Base-by-base conservation (phyloP, 2,113 vertebrate genomes). In the Toxotes jaculatrix region DNA sequence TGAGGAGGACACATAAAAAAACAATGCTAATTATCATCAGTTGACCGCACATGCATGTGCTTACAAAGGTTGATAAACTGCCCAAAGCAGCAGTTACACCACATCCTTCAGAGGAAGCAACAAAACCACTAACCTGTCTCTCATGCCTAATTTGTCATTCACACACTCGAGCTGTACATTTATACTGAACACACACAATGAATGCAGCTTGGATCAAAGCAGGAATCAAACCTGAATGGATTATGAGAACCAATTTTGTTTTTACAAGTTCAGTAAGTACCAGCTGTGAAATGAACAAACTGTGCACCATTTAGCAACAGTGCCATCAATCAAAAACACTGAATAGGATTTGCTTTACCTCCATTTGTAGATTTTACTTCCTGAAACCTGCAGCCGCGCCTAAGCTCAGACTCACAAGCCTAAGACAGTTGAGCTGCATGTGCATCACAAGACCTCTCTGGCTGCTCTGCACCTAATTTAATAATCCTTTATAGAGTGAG, bases 281-380 rank as follows among this genome's bases (percentile, higher is more conserved):
- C 55, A 34, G 21, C 47, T 40, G 34, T 13, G 45, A 43, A 40
- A 4, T 10, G 13, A 42, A n/a, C 7, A 4, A 59, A 36, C 7
- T 3, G 0, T 59, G 23, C 59, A 19, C 21, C 23, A 10, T 38
- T 1, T 7, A 36, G 23, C 55, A 57, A 38, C 27, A 19, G 6
- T 4, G 0, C 14, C 7, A 1, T 16, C 17, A 42, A 9, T 4
- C 17, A 74, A 62, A 80, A 85, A 45, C 38, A 38, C 8, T 13
- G 1, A 67, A 79, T 36, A 77, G 32, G 21, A 55, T 79, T 55
- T 21, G 34, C 38, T 89, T 94, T 91, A 91, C 91, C 87, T 94
- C 92, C 91, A 93, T 93, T 85, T 86, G 85, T 75, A 83, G 84
- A 57, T 61, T 60, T 78, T 42, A 92, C 92, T 94, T 95, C 93